A percentile compares a stretch with the other conserved stretches of the same genome.
Evolutionary conservation across 2,113 vertebrate species (phyloP).

Genomic region (Ochotona curzoniae): DNA sequence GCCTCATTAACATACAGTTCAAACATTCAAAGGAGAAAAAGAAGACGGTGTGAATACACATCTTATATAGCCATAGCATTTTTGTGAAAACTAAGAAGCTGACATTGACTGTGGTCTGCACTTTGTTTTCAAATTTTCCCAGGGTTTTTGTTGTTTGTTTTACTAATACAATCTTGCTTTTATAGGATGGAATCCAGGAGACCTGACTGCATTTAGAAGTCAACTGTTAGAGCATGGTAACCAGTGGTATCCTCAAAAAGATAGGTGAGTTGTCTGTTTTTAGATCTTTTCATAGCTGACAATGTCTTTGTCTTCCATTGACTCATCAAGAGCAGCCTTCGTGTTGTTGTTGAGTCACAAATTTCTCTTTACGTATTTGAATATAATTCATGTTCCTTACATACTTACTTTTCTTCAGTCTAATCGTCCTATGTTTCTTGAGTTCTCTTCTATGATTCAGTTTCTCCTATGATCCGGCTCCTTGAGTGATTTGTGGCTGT

Average conservation of each 20-base stretch:
- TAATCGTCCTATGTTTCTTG: neutral
- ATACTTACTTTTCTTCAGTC: neutral
- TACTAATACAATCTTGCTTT: neutral
- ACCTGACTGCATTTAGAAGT: neutral
- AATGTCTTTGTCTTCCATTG: neutral
- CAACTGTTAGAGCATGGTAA: slow-evolving; percentile 20
- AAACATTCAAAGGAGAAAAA: slow-evolving; percentile 34
- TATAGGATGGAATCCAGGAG: neutral
- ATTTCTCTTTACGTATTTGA: neutral
- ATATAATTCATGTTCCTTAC: neutral
- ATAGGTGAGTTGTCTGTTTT: neutral
- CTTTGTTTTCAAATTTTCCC: neutral
- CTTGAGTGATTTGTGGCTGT: neutral
- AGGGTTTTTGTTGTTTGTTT: neutral
- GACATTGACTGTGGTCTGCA: neutral
- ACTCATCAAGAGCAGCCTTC: neutral
- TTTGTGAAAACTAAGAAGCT: slow-evolving; percentile 12
- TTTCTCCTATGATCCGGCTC: neutral
- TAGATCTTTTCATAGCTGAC: neutral
- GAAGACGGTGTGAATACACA: neutral
- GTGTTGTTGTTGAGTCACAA: neutral
- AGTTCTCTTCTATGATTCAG: neutral
- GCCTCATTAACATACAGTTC: neutral
- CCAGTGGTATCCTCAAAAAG: neutral
- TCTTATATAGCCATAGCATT: neutral